A percentile compares a stretch with the other conserved stretches of the same genome.
These are phyloP conservation scores for Druon quercuslanigerum DNA, from an alignment of 1,140 invertebrate species.

Conservation along the genomic window DNA sequence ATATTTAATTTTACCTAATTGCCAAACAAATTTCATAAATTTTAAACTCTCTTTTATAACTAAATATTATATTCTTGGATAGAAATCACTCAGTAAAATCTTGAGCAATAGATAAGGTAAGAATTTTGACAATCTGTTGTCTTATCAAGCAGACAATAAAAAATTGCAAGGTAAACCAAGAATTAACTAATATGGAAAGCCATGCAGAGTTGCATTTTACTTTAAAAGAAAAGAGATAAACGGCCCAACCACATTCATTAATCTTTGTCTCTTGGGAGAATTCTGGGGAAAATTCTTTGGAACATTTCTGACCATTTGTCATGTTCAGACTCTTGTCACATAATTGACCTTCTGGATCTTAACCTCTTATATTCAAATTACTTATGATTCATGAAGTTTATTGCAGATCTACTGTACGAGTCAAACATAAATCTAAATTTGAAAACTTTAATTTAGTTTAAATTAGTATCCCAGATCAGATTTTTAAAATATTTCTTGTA, in stretches of 20 bases:
- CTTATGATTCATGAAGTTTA: constrained; percentile 17
- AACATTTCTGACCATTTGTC: background rate
- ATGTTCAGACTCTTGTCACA: background rate
- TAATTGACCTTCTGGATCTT: constrained; percentile 21
- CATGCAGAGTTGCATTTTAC: constrained; percentile 39
- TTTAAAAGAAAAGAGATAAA: constrained; percentile 46
- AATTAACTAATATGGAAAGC: constrained; percentile 52
- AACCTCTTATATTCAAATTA: constrained; percentile 2
- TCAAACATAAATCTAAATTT: constrained; percentile 9
- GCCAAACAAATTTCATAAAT: too few species aligned
- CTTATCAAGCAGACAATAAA: background rate
- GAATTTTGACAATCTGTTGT: background rate
- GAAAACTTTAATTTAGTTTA: background rate
- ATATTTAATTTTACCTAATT: too few species aligned
- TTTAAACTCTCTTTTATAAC: too few species aligned
- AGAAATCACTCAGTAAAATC: background rate
- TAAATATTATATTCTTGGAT: too few species aligned
- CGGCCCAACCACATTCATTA: constrained; percentile 31
- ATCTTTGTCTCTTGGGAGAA: background rate
- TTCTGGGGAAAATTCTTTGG: background rate
- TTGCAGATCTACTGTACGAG: background rate
- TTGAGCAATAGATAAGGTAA: background rate
- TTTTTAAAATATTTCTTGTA: background rate
- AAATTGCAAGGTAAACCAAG: constrained; percentile 60
- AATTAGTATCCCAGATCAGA: background rate